Base-by-base conservation (phyloP, 2,113 vertebrate species). In the Craseonycteris thonglongyai region DNA sequence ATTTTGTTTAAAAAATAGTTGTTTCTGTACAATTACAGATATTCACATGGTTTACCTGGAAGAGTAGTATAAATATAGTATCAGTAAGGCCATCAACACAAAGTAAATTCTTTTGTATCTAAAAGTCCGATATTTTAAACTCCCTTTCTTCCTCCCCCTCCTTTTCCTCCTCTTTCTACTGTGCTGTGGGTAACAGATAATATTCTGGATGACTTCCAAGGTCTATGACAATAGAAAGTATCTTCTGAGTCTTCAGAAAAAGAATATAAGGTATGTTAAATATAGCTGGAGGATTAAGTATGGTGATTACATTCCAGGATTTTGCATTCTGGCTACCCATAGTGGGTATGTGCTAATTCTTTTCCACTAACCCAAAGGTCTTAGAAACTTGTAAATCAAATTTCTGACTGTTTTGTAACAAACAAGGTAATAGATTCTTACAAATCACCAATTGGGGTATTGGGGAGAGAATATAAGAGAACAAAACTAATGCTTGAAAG, bases 211-310 rank as follows among this genome's bases (percentile, higher is more conserved):
- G 30, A 74, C 15, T 5, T 7, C 40, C 14, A 91, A 86, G 33
- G 40, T 54, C n/a, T 74, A 14, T 81, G 24, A 92, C 38, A 45
- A 21, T 47, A 40, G 59, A 7, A 82, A 83, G 35, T 54, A 65
- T 68, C 56, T 92, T 94, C 58, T 84, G 87, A 90, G 19, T 95
- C 59, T 90, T 84, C 72, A 91, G 85, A 74, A 83, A 93, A 91
- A 78, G 56, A 69, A 56, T 49, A n/a, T 56, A 82, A 85, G 9
- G 13, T 33, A 45, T 65, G 33, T 61, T 85, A 26, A 83, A 84
- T 28, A 21, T n/a, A 63, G 63, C 63, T 38, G 94, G 66, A 88
- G 42, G 56, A 54, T 63, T 75, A 91, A 88, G 19, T 54, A 88
- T 12, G 68, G 61, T 35, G 68, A 65, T 69, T 91, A 28, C 74